Percentiles rank a stretch among this genome's conserved stretches.
These are phyloP conservation scores for Ennomos quercinarius DNA, from an alignment of 2,888 invertebrate species.

Conservation along the genomic window DNA sequence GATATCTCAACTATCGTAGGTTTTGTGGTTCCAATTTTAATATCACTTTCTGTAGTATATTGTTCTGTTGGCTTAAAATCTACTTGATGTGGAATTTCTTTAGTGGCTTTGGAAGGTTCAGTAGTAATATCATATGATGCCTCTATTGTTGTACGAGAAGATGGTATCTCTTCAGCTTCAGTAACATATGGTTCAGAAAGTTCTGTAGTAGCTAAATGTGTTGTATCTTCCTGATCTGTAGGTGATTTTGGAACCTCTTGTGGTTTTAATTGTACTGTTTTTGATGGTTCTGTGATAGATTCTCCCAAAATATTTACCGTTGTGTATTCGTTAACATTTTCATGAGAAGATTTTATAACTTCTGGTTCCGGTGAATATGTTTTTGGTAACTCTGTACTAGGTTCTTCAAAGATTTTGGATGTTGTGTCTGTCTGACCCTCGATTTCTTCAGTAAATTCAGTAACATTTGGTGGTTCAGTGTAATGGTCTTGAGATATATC, in stretches of 20 bases:
- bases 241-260: slow-evolving; percentile 15
- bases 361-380: slow-evolving; percentile 9
- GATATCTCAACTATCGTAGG: slow-evolving; percentile 8
- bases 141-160: slow-evolving; percentile 14
- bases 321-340: slow-evolving; percentile 8
- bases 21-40: slow-evolving; percentile 4
- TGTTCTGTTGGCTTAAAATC: slow-evolving; percentile 11
- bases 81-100: slow-evolving; percentile 7
- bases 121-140: slow-evolving; percentile 15
- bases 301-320: slow-evolving; percentile 12
- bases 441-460: slow-evolving; percentile 7
- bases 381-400: slow-evolving; percentile 16
- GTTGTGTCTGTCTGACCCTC: slow-evolving; percentile 8
- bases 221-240: slow-evolving; percentile 9
- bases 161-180: slow-evolving; percentile 19
- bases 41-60: slow-evolving; percentile 7
- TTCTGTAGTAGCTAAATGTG: slow-evolving; percentile 16
- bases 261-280: slow-evolving; percentile 8
- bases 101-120: slow-evolving; percentile 10
- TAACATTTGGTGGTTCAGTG: slow-evolving; percentile 18
- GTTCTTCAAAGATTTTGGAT: slow-evolving; percentile 13
- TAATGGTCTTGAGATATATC: slow-evolving; percentile 10
- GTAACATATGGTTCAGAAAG: slow-evolving; percentile 9
- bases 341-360: slow-evolving; percentile 10
- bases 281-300: slow-evolving; percentile 11